Percentiles rank a stretch among this genome's conserved stretches.
Evolutionary conservation across 1,140 invertebrate species (phyloP).

Genomic region (Nasonia vitripennis): DNA sequence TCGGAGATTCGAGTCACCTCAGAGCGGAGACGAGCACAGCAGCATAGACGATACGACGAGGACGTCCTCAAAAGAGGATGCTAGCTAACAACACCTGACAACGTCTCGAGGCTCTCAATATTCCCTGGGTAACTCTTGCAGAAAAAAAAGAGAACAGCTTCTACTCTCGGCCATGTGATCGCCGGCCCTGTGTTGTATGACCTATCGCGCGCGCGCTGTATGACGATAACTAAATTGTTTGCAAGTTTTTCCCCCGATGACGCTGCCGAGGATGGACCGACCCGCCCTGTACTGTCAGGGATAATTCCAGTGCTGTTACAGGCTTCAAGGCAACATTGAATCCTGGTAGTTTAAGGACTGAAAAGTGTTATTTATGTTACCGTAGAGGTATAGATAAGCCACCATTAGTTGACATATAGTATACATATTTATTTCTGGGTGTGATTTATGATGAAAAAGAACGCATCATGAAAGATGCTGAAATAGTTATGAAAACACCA

Average conservation of each 20-base stretch:
- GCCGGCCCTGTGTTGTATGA: not conserved
- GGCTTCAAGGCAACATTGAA: constrained; percentile 95
- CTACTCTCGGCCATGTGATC: not conserved
- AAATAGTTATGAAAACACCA: constrained; percentile 91
- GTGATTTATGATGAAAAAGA: constrained; percentile 96
- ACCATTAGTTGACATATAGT: constrained; percentile 95
- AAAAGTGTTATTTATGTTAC: constrained; percentile 95
- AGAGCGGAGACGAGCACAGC: too few relatives aligned
- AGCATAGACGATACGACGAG: too few relatives aligned
- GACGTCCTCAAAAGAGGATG: not conserved
- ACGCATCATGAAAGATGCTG: constrained; percentile 93
- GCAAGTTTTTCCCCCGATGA: not conserved
- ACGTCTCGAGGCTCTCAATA: not conserved
- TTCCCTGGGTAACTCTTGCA: not conserved
- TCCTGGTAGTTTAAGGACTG: constrained; percentile 95
- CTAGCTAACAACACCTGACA: not conserved
- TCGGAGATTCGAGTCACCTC: too few relatives aligned
- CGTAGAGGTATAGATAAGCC: constrained; percentile 94
- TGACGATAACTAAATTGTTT: not conserved
- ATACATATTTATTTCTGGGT: constrained; percentile 79
- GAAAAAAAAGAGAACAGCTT: not conserved
- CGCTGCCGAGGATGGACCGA: not conserved
- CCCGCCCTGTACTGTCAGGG: not conserved
- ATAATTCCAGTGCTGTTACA: constrained; percentile 74
- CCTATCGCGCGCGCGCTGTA: not conserved